These are phyloP conservation scores for Drosophila dunni DNA, from an alignment of 1,140 invertebrate species.

Conservation along the genomic window DNA sequence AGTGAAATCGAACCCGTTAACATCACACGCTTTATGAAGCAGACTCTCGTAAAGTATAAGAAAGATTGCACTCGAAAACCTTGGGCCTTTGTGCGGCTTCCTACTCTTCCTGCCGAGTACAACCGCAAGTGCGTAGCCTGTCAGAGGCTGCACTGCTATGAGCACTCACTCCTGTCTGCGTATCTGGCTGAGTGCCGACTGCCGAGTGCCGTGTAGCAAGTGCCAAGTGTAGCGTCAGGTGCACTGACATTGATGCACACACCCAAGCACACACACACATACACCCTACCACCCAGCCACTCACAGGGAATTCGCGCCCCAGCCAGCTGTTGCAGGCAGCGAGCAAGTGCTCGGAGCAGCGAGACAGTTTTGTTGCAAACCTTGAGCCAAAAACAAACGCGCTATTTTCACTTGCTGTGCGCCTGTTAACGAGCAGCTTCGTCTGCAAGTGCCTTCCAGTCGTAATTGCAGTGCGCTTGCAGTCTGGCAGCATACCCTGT, in stretches of 20 bases:
- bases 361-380: slow-evolving; percentile 61
- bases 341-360: slow-evolving; percentile 20
- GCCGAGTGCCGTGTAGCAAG: slow-evolving; percentile 39
- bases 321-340: slow-evolving; percentile 16
- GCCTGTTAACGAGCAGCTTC: slow-evolving; percentile 50
- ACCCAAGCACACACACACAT: background rate
- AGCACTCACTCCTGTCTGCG: slow-evolving; percentile 14
- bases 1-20: slow-evolving; percentile 77
- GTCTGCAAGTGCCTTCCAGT: slow-evolving; percentile 55
- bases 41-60: slow-evolving; percentile 9
- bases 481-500: slow-evolving; percentile 15
- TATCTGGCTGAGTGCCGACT: slow-evolving; percentile 40
- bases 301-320: background rate
- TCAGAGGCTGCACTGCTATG: slow-evolving; percentile 37
- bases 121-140: slow-evolving; percentile 54
- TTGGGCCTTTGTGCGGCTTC: slow-evolving; percentile 56
- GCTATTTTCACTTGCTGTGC: slow-evolving; percentile 46
- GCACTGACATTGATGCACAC: slow-evolving; percentile 76
- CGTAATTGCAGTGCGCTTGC: slow-evolving; percentile 6
- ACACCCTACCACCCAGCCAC: no score
- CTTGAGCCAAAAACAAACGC: slow-evolving; percentile 55
- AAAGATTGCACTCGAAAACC: slow-evolving; percentile 35
- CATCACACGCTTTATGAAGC: slow-evolving; percentile 62
- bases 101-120: background rate
- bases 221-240: slow-evolving; percentile 70